Conservation (phyloP, 2,888 invertebrate genomes). For the Oligia latruncula region DNA sequence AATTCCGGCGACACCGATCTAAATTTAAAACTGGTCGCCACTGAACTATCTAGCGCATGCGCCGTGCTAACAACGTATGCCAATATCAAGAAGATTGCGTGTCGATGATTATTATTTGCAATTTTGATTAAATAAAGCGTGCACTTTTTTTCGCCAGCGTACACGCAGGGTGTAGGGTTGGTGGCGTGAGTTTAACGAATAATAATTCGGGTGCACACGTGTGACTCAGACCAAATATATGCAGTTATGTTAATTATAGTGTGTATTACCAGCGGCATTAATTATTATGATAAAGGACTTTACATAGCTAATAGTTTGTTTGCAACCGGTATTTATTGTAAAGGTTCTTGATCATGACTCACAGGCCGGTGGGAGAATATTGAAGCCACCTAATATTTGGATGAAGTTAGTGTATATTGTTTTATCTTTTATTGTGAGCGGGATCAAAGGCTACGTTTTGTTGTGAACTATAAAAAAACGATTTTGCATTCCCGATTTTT, state of each 20-base stretch:
- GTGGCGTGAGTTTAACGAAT: slow-evolving; percentile 54
- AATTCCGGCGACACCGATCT: slow-evolving; percentile 83
- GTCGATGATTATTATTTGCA: slow-evolving; percentile 61
- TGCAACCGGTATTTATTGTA: slow-evolving; percentile 29
- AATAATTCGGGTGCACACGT: slow-evolving; percentile 49
- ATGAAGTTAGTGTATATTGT: slow-evolving; percentile 25
- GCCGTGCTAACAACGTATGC: slow-evolving; percentile 72
- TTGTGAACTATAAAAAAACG: neutral
- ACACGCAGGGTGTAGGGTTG: slow-evolving; percentile 43
- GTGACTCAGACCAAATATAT: slow-evolving; percentile 62
- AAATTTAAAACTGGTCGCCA: slow-evolving; percentile 85
- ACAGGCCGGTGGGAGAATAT: slow-evolving; percentile 3
- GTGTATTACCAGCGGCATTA: slow-evolving; percentile 34
- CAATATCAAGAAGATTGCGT: slow-evolving; percentile 76
- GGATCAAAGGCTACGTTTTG: slow-evolving; percentile 21
- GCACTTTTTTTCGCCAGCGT: slow-evolving; percentile 48
- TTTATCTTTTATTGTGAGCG: slow-evolving; percentile 39
- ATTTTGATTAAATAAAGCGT: slow-evolving; percentile 52
- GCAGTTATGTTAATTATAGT: slow-evolving; percentile 50
- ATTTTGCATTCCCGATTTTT: neutral
- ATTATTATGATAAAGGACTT: slow-evolving; percentile 56
- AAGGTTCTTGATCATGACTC: slow-evolving; percentile 10
- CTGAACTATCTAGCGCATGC: slow-evolving; percentile 83
- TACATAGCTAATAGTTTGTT: slow-evolving; percentile 46
- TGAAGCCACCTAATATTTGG: neutral